A percentile compares a stretch with the other conserved stretches of the same genome.
Evolutionary conservation across 2,888 invertebrate genomes (phyloP).

Genomic region (Brenthis hecate): DNA sequence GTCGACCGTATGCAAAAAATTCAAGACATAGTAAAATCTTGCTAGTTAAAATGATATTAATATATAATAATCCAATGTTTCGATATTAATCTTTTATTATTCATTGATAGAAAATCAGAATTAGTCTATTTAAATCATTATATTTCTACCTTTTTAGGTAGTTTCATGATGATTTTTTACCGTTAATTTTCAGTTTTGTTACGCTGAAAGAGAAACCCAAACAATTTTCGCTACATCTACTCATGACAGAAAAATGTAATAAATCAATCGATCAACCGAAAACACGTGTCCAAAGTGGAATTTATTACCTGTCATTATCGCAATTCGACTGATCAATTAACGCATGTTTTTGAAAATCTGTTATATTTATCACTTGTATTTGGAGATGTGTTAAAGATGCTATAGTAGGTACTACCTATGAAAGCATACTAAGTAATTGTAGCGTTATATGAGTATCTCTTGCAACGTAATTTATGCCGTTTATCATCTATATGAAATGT

Average conservation of each 20-base stretch:
- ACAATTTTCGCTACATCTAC: conserved; percentile 28
- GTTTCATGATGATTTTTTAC: neutral
- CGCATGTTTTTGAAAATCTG: conserved; percentile 49
- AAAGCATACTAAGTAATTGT: conserved; percentile 2
- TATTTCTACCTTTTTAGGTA: neutral
- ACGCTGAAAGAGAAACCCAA: neutral
- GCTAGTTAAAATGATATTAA: neutral
- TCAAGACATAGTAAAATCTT: neutral
- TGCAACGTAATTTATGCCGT: conserved; percentile 16
- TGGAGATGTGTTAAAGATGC: conserved; percentile 37
- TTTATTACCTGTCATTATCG: conserved; percentile 68
- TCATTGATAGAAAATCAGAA: no score
- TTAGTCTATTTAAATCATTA: no score
- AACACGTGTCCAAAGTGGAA: conserved; percentile 44
- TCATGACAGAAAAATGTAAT: conserved; percentile 44
- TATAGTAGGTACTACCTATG: conserved; percentile 27
- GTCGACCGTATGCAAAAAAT: conserved; percentile 14
- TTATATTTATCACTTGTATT: conserved; percentile 51
- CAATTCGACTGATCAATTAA: conserved; percentile 66
- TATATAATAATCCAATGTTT: no score
- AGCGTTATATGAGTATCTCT: neutral
- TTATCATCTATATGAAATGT: conserved; percentile 2
- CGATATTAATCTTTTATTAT: no score
- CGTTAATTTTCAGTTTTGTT: neutral
- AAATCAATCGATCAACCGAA: conserved; percentile 54